Evolutionary conservation across 2,113 vertebrate genomes (phyloP), one percentile per base, ranked within the genome.

Genomic region (Megaceryle maxima): DNA sequence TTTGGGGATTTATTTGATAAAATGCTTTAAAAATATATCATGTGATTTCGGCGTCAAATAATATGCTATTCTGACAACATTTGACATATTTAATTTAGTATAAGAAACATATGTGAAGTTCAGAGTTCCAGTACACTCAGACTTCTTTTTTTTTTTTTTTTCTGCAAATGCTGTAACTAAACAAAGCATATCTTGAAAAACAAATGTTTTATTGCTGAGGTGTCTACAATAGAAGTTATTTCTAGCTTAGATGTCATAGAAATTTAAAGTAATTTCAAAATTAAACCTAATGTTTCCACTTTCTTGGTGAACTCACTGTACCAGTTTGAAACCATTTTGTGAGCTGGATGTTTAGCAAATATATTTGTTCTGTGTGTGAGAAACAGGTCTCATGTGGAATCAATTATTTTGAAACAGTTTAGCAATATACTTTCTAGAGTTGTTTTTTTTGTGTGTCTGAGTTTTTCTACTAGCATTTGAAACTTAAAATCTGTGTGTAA

Each of bases 321-420:
- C n/a, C 9, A 44, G 22, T 67, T 46, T 83, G 50, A 83, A 81
- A 77, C 78, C 53, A 77, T 97, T 97, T 86, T 90, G 83, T 86
- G 78, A 83, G 53, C 83, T 84, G 77, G 26, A 50, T 37, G 13
- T 83, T 95, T 44, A 59, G 66, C 1, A 0, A 91, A 41, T 89
- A 87, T 68, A 80, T 92, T 37, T 37, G 37, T 37, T 96, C 88
- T 79, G 25, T 94, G 26, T 93, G 79, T 80, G 92, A 94, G 91
- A 93, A 51, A 11, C 74, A 60, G 90, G 43, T 95, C 93, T 96
- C 97, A 88, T 94, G 85, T 95, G 93, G 97, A 95, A 92, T 92
- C 96, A 91, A 90, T 97, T 98, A 89, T 72, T 87, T 85, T 63
- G 83, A 62, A 96, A n/a, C 55, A 60, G 83, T 64, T 76, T 29